These are phyloP conservation scores for Gorsachius goisagi DNA, from an alignment of 2,113 vertebrate genomes.

Conservation along the genomic window DNA sequence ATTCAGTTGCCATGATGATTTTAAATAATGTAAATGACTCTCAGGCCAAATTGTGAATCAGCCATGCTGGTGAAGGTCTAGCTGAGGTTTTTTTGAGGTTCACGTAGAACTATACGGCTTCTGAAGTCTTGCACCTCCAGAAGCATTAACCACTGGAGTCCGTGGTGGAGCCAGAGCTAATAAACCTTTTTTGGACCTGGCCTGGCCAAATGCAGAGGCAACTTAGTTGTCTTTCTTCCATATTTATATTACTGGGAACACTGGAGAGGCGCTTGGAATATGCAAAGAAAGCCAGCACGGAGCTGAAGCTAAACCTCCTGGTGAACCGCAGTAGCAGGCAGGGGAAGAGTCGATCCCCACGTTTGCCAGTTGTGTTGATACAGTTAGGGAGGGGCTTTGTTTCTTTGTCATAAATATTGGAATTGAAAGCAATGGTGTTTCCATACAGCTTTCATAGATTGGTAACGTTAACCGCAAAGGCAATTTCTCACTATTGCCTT, in stretches of 20 bases:
- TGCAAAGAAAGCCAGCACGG: background rate
- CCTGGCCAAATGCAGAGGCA: background rate
- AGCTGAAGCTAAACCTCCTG: background rate
- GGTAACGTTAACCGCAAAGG: background rate
- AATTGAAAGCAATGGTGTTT: background rate
- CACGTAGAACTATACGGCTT: accelerated
- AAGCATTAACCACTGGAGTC: background rate
- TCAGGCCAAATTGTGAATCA: background rate
- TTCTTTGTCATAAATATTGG: background rate
- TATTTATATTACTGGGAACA: background rate
- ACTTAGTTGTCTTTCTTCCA: background rate
- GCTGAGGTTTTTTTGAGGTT: background rate
- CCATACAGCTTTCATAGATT: background rate
- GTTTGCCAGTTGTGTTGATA: background rate
- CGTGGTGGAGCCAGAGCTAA: background rate
- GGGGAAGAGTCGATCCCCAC: background rate
- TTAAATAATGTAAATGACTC: background rate
- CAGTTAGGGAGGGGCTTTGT: background rate
- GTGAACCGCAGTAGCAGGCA: background rate
- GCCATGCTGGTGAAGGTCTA: background rate
- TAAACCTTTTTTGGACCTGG: background rate
- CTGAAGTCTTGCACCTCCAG: background rate
- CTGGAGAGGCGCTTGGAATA: background rate
- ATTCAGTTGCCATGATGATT: background rate
- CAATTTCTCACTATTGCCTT: background rate